These are phyloP conservation scores for Tolypeutes matacus DNA, from an alignment of 2,797 vertebrate species.

Conservation along the genomic window DNA sequence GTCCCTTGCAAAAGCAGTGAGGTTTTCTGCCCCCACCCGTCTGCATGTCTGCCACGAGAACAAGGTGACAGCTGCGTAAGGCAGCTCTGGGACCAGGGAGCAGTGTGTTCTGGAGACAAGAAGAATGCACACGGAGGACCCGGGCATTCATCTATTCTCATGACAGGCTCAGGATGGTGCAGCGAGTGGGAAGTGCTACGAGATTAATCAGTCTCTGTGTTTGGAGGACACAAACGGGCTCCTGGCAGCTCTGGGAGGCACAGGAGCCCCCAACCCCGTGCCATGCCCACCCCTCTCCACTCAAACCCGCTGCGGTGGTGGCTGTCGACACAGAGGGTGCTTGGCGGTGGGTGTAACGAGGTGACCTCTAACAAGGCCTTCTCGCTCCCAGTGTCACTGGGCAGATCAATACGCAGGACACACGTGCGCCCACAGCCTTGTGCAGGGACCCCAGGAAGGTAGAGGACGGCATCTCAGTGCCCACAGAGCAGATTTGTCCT, in stretches of 20 bases:
- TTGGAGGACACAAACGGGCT: constrained; percentile 78
- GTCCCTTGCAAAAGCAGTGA: constrained; percentile 63
- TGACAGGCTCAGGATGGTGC: constrained; percentile 86
- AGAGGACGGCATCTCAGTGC: constrained; percentile 61
- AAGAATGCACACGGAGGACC: constrained; percentile 79
- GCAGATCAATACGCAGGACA: constrained; percentile 35
- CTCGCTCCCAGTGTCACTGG: not conserved
- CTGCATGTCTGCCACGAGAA: constrained; percentile 74
- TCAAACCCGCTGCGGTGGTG: constrained; percentile 7
- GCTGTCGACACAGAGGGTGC: not conserved
- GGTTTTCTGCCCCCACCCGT: constrained; percentile 65
- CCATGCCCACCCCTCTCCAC: not conserved
- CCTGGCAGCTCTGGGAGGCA: constrained; percentile 75
- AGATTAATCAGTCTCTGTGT: constrained; percentile 87
- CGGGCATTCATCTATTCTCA: constrained; percentile 86
- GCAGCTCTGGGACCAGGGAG: constrained; percentile 84
- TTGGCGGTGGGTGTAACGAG: not conserved
- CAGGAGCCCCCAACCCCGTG: constrained; percentile 53
- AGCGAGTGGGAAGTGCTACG: constrained; percentile 81
- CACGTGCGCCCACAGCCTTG: not conserved
- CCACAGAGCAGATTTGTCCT: constrained; percentile 53
- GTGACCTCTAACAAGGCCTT: constrained; percentile 53
- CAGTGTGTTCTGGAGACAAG: constrained; percentile 80
- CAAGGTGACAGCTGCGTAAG: constrained; percentile 79
- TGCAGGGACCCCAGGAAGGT: constrained; percentile 66